Conservation (phyloP, 2,797 vertebrate species). For the Premnoplex brunnescens region DNA sequence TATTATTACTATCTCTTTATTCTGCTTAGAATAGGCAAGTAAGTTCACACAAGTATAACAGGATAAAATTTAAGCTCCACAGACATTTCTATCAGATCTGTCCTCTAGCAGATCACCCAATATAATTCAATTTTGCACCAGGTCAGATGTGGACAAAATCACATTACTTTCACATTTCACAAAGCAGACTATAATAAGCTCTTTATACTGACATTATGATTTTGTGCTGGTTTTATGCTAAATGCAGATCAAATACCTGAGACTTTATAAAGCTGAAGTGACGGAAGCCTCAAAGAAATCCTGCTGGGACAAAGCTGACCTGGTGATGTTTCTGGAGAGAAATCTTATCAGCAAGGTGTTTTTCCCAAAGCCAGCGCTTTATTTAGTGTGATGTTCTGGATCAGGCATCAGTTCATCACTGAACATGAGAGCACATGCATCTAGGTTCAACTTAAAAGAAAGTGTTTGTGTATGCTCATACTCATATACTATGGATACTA, state of each 20-base stretch:
- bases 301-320: background rate
- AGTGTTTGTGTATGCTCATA: background rate
- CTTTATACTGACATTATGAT: background rate
- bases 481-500: background rate
- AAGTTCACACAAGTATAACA: background rate
- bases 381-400: background rate
- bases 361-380: background rate
- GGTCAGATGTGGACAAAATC: background rate
- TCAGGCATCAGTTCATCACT: background rate
- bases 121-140: background rate
- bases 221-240: background rate
- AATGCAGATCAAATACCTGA: background rate
- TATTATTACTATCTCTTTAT: background rate
- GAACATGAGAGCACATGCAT: accelerated
- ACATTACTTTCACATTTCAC: background rate
- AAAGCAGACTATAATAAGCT: background rate
- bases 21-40: background rate
- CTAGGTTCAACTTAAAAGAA: background rate
- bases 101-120: background rate
- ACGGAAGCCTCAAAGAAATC: background rate
- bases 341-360: background rate
- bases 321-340: background rate
- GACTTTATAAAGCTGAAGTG: background rate
- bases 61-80: background rate
- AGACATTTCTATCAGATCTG: background rate